Evolutionary conservation across 1,140 invertebrate genomes (phyloP), one percentile per base, ranked within the genome.

Genomic region (Matsumurasca onukii): DNA sequence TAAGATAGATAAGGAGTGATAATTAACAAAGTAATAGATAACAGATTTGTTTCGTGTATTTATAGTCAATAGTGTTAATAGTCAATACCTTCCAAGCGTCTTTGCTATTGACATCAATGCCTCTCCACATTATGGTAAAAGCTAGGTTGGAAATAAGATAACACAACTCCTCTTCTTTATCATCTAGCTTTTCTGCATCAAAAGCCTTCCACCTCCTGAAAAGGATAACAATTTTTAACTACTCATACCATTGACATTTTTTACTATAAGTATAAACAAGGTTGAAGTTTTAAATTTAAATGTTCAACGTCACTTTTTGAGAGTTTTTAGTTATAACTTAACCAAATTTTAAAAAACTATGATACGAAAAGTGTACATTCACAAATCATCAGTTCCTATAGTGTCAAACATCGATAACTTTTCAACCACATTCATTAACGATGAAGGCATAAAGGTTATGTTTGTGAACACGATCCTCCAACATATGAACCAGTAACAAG

Each of bases 51-150:
- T n/a, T n/a, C n/a, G n/a, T n/a, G n/a, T n/a, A n/a, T n/a, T n/a
- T n/a, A n/a, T n/a, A n/a, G n/a, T n/a, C n/a, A n/a, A n/a, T n/a
- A n/a, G n/a, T n/a, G n/a, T n/a, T n/a, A n/a, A n/a, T n/a, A n/a
- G n/a, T n/a, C n/a, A n/a, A 70, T 73, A 84, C 82, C 78, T 82
- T 84, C 87, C 87, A 88, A 39, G 82, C 81, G 22, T 82, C 78
- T 62, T 80, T 81, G 75, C 80, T 80, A 65, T 83, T 82, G 45
- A 85, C 84, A 62, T 85, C 81, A 24, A 88, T 79, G 25, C 87
- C 87, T 70, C 84, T 81, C 86, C 86, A 88, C 74, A 88, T 82
- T 0, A 88, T 77, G 9, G 83, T 84, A 66, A 86, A 84, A 3
- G 87, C 73, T 55, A 85, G 81, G 70, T 86, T 83, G 0, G 84